Evolutionary conservation across 2,888 invertebrate genomes (phyloP).

Genomic region (Drosophila phalerata): DNA sequence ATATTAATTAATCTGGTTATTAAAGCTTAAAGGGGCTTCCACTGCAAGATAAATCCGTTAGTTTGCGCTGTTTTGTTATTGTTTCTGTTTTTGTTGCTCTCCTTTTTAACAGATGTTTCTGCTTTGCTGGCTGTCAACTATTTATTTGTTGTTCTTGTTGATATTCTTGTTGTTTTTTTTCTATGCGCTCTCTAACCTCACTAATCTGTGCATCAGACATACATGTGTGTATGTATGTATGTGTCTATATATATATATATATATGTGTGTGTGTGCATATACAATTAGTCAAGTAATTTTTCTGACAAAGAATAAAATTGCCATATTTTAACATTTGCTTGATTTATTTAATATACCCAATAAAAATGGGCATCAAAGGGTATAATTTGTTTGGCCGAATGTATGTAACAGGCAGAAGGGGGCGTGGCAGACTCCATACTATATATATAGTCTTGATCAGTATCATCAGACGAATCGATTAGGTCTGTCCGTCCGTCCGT

Average conservation of each 20-base stretch:
- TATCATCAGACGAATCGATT: too few species aligned
- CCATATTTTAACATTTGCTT: not conserved
- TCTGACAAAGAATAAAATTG: not conserved
- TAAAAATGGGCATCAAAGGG: too few species aligned
- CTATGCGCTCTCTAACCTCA: conserved; percentile 57
- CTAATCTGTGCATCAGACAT: conserved; percentile 53
- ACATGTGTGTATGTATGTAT: not conserved
- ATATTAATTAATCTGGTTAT: conserved; percentile 75
- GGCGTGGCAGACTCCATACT: too few species aligned
- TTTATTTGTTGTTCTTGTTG: conserved; percentile 31
- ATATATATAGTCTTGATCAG: too few species aligned
- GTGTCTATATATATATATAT: not conserved
- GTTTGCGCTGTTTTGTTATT: conserved; percentile 11
- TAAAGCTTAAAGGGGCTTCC: conserved; percentile 47
- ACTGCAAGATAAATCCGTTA: conserved; percentile 29
- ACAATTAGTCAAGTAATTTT: not conserved
- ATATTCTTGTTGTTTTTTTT: conserved; percentile 4
- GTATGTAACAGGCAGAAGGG: too few species aligned
- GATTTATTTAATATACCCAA: too few species aligned
- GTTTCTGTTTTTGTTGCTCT: conserved; percentile 6
- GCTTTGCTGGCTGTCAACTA: conserved; percentile 46
- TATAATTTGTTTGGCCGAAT: too few species aligned
- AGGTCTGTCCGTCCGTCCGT: too few species aligned
- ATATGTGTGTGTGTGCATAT: not conserved
- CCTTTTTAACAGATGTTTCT: conserved; percentile 35